Conservation (phyloP, 2,113 vertebrate species). For the Laticauda colubrina region DNA sequence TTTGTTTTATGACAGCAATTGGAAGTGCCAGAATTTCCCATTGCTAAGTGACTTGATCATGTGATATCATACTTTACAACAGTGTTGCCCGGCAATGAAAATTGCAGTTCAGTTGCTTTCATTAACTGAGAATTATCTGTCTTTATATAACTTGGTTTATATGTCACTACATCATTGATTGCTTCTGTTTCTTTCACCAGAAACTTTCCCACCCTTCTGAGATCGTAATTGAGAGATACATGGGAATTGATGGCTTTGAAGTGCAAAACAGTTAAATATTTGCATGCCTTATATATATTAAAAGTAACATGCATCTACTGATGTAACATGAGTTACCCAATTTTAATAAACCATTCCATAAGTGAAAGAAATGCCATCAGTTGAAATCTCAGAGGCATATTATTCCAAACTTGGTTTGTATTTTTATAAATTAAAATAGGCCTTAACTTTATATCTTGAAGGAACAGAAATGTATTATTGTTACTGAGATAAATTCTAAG, state of each 20-base stretch:
- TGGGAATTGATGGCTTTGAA: not conserved
- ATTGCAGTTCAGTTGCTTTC: not conserved
- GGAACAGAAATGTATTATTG: not conserved
- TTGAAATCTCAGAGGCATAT: not conserved
- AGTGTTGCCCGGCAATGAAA: not conserved
- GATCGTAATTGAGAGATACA: not conserved
- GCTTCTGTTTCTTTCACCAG: not conserved
- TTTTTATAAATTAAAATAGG: not conserved
- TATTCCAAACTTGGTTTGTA: not conserved
- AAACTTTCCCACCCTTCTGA: not conserved
- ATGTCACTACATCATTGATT: not conserved
- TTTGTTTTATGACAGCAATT: not conserved
- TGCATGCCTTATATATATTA: not conserved
- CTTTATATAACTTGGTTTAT: not conserved
- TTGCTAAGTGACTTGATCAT: not conserved
- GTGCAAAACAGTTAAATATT: not conserved
- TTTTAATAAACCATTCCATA: not conserved
- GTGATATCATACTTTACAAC: not conserved
- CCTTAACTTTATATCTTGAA: not conserved
- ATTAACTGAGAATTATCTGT: not conserved
- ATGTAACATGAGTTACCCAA: not conserved
- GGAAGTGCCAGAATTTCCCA: not conserved
- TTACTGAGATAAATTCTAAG: not conserved
- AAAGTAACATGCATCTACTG: not conserved
- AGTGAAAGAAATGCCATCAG: not conserved